Conservation (phyloP, 2,888 invertebrate genomes). For the Globia sparganii region DNA sequence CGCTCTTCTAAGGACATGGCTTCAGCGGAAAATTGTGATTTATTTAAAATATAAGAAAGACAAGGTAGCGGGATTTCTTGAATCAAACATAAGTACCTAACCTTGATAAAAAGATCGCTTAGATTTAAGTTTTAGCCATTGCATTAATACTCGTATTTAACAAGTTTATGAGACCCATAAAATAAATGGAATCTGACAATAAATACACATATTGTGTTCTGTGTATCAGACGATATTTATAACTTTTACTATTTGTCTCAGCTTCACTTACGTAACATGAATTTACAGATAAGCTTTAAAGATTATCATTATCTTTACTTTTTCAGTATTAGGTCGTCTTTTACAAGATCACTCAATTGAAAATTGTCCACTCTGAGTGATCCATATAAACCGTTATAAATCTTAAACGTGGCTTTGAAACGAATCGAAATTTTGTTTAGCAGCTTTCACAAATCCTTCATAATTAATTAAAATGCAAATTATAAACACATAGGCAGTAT, state of each 20-base stretch:
- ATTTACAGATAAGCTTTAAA: conserved; percentile 11
- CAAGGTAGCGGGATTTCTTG: background rate
- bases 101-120: background rate
- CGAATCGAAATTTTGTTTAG: too few species aligned
- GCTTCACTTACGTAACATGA: conserved; percentile 22
- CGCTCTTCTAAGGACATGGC: background rate
- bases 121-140: background rate
- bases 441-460: too few species aligned
- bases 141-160: conserved; percentile 6
- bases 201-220: conserved; percentile 12
- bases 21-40: background rate
- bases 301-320: background rate
- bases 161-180: conserved; percentile 25
- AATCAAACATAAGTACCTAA: background rate
- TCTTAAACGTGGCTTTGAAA: too few species aligned
- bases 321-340: too few species aligned
- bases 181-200: conserved; percentile 34
- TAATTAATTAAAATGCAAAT: too few species aligned
- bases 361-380: too few species aligned
- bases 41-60: background rate
- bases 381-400: too few species aligned
- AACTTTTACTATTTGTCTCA: conserved; percentile 16
- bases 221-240: background rate
- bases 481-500: too few species aligned
- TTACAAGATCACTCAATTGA: too few species aligned